phyloP scores from a whole-genome alignment of 2,888 invertebrate genomes.

The Ecdyonurus torrentis region DNA sequence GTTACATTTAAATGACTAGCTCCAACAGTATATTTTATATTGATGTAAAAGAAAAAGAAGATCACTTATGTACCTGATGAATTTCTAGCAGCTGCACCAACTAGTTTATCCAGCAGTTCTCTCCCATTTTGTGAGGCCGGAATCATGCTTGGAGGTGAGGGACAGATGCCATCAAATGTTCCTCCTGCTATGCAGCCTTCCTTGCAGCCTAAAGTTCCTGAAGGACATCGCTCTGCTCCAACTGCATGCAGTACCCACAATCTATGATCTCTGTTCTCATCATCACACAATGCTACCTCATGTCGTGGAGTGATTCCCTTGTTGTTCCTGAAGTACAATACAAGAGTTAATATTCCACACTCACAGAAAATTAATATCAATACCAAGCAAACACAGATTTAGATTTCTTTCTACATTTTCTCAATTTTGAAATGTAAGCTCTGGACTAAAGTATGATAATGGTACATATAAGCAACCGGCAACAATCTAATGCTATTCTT shows the following conservation, averaged over 20 bases:
- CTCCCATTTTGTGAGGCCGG: neutral
- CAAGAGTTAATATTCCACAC: too few relatives aligned
- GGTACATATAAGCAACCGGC: too few relatives aligned
- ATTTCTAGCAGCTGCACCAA: neutral
- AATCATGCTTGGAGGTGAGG: conserved; percentile 20
- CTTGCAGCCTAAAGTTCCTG: conserved; percentile 38
- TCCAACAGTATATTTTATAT: neutral
- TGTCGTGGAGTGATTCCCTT: conserved; percentile 60
- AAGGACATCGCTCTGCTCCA: conserved; percentile 58
- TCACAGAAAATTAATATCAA: too few relatives aligned
- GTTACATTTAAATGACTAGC: neutral
- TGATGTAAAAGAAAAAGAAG: neutral
- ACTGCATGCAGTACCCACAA: conserved; percentile 71
- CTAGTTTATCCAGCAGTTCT: neutral
- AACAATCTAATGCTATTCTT: too few relatives aligned
- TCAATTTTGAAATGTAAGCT: too few relatives aligned
- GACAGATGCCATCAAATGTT: conserved; percentile 58
- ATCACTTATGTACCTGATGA: neutral
- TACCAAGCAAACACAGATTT: too few relatives aligned
- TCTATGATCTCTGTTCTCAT: conserved; percentile 40
- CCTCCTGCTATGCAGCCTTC: conserved; percentile 58
- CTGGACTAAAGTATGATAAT: too few relatives aligned
- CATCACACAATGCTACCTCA: conserved; percentile 33
- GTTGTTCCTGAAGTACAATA: conserved; percentile 48
- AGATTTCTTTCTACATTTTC: too few relatives aligned